Evolutionary conservation across 2,113 vertebrate genomes (phyloP).

Genomic region (Cyanoramphus novaezelandiae): DNA sequence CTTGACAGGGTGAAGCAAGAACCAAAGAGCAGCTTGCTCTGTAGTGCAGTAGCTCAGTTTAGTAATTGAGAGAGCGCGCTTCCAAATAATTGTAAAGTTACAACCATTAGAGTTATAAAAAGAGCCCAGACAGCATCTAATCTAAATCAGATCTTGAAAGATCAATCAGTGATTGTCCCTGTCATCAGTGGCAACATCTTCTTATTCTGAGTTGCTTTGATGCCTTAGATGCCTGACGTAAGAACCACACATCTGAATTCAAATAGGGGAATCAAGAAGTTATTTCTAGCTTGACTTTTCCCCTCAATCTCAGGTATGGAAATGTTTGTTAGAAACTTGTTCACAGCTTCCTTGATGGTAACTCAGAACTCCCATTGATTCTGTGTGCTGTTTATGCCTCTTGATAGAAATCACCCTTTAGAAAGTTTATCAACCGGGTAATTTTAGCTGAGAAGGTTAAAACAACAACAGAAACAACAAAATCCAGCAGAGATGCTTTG

Average conservation of each 20-base stretch:
- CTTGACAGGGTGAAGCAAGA: background rate
- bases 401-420: background rate
- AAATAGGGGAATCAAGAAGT: background rate
- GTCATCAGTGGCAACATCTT: background rate
- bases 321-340: background rate
- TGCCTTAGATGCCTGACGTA: background rate
- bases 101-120: background rate
- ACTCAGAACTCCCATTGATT: background rate
- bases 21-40: background rate
- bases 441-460: background rate
- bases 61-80: background rate
- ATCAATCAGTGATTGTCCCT: slow-evolving; percentile 25
- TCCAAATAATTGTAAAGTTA: background rate
- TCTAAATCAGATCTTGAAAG: slow-evolving; percentile 28
- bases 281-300: background rate
- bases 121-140: background rate
- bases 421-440: background rate
- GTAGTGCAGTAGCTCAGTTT: background rate
- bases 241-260: slow-evolving; percentile 9
- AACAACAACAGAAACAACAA: background rate
- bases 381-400: background rate
- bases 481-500: background rate
- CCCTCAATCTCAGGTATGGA: background rate
- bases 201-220: background rate
- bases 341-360: background rate